A percentile compares a stretch with the other conserved stretches of the same genome.
These are phyloP conservation scores for Lacerta agilis DNA, from an alignment of 2,797 vertebrate genomes.

Conservation along the genomic window DNA sequence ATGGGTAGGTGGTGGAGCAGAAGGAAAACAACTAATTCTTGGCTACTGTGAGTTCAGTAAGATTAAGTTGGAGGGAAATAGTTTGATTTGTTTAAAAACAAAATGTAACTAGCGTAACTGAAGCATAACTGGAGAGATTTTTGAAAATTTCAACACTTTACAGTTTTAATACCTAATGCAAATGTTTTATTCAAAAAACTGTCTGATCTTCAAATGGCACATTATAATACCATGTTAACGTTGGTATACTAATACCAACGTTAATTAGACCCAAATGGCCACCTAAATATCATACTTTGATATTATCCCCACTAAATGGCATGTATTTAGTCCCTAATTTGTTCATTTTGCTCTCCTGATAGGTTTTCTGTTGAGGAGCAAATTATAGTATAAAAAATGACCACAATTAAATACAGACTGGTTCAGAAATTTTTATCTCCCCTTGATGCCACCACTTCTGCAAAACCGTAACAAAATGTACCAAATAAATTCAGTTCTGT, in stretches of 20 bases:
- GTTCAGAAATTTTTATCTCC: background rate
- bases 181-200: conserved; percentile 7
- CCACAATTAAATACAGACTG: background rate
- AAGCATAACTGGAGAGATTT: background rate
- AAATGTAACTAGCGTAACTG: background rate
- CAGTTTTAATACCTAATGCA: background rate
- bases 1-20: background rate
- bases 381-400: background rate
- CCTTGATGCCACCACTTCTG: background rate
- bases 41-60: background rate
- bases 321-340: background rate
- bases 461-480: background rate
- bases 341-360: background rate
- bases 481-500: background rate
- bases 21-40: background rate
- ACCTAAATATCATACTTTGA: background rate
- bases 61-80: background rate
- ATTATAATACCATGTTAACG: background rate
- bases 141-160: background rate
- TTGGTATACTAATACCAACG: too few species aligned
- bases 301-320: background rate
- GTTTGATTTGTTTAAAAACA: background rate
- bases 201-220: background rate
- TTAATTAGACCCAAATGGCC: conserved; percentile 8
- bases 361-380: background rate